phyloP scores from a whole-genome alignment of 2,113 vertebrate genomes.

The Aptenodytes patagonicus region DNA sequence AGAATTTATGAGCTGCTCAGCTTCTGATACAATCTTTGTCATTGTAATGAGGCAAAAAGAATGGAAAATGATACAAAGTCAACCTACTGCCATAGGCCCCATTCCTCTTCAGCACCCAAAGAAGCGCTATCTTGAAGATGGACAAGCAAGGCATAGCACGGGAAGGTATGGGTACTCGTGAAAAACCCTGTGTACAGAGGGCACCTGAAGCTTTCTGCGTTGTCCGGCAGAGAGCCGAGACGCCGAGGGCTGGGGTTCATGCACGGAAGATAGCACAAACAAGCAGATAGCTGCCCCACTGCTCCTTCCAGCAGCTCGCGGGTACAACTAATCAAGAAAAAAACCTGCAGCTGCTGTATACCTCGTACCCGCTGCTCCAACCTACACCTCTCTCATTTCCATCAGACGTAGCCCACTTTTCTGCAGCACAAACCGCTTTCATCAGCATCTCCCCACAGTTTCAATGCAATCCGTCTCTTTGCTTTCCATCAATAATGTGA shows the following conservation, averaged over 20 bases:
- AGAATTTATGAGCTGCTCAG: slow-evolving; percentile 45
- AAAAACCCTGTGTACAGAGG: not conserved
- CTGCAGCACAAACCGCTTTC: not conserved
- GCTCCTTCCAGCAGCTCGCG: not conserved
- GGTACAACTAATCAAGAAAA: not conserved
- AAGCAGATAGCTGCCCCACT: not conserved
- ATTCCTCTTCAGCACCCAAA: not conserved
- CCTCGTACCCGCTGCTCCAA: fast-evolving
- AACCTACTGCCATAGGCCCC: not conserved
- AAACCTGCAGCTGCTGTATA: not conserved
- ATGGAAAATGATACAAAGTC: not conserved
- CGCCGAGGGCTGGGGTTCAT: not conserved
- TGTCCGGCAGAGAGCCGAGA: not conserved
- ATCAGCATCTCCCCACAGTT: not conserved
- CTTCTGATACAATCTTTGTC: slow-evolving; percentile 33
- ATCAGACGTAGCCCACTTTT: not conserved
- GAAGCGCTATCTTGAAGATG: not conserved
- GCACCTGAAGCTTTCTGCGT: not conserved
- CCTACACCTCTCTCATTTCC: not conserved
- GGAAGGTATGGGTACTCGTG: not conserved
- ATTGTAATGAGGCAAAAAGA: slow-evolving; percentile 28
- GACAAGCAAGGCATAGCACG: not conserved
- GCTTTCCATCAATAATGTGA: not conserved
- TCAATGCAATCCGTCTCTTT: not conserved
- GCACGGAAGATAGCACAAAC: fast-evolving